Base-by-base conservation (phyloP, 2,888 invertebrate species). In the Gymnocheta viridis region DNA sequence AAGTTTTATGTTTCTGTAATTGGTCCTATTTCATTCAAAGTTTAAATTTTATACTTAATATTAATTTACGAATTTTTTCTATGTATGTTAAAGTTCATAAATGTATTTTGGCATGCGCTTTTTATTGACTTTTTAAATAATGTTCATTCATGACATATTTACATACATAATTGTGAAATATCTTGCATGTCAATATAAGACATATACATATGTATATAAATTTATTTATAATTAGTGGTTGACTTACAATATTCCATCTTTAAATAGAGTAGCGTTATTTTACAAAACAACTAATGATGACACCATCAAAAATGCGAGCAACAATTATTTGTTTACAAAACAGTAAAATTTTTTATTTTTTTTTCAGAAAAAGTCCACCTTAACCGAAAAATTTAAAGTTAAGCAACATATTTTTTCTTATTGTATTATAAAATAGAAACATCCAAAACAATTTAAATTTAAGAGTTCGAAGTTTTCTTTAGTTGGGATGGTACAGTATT, bases 121-220 rank as follows among this genome's bases (percentile, higher is more conserved):
- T 32, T 47, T 41, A 17, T 47, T 58, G 22, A 47, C 14, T 69
- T 38, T 38, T n/a, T 5, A 27, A 38, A 17, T 35, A 54, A 14
- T 17, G 10, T 32, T 41, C n/a, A 58, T 44, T 29, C 27, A 41
- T 24, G 6, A n/a, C 29, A n/a, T 29, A 3, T 54, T 32, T 29
- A 0, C 17, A 27, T 51, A 1, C 19, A 19, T 22, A 7, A 12
- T 38, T 35, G n/a, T 12, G 0, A 32, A 54, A 73, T 73, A 60
- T 67, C 12, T 73, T 82, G 82, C 82, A 82, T 70, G 82, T 82
- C 82, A 82, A 77, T 77, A 44, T 38, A 27, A 47, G 35, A 58
- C 32, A 24, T 12, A 29, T 24, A 24, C 32, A 51, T 24, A 38
- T n/a, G n/a, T n/a, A n/a, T n/a, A n/a, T n/a, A n/a, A n/a, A n/a